phyloP scores from a whole-genome alignment of 2,888 invertebrate species.

The Brachyopa scutellaris region DNA sequence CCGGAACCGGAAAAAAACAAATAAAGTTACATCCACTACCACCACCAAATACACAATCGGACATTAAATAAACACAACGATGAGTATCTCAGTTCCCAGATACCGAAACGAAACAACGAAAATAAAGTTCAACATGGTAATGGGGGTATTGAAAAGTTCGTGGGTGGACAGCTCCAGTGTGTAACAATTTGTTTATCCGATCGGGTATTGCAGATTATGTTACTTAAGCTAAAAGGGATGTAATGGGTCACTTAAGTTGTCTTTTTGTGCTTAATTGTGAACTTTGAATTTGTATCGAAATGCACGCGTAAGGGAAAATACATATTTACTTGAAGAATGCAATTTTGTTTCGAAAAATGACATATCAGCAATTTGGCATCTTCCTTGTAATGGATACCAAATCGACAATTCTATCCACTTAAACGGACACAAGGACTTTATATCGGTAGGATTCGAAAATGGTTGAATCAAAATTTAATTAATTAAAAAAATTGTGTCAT shows the following conservation, averaged over 20 bases:
- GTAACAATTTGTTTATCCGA: slow-evolving; percentile 15
- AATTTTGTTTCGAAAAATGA: too few relatives aligned
- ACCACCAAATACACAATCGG: not conserved
- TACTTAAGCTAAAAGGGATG: not conserved
- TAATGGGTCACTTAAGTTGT: not conserved
- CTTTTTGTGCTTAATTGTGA: too few relatives aligned
- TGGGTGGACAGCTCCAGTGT: not conserved
- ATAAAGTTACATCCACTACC: slow-evolving; percentile 34
- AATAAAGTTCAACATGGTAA: slow-evolving; percentile 27
- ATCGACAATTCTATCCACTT: too few relatives aligned
- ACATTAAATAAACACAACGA: slow-evolving; percentile 21
- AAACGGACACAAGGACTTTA: too few relatives aligned
- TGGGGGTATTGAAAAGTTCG: slow-evolving; percentile 8
- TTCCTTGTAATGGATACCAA: too few relatives aligned
- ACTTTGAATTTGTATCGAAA: too few relatives aligned
- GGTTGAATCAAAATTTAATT: too few relatives aligned
- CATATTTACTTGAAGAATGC: too few relatives aligned
- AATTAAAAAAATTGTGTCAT: too few relatives aligned
- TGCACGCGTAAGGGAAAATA: too few relatives aligned
- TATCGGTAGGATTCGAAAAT: too few relatives aligned
- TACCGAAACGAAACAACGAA: slow-evolving; percentile 31
- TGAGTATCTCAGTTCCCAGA: slow-evolving; percentile 5
- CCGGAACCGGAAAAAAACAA: not conserved
- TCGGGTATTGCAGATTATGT: slow-evolving; percentile 7
- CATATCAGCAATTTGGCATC: too few relatives aligned